phyloP scores from a whole-genome alignment of 1,140 invertebrate genomes.

The Aphidius gifuensis region DNA sequence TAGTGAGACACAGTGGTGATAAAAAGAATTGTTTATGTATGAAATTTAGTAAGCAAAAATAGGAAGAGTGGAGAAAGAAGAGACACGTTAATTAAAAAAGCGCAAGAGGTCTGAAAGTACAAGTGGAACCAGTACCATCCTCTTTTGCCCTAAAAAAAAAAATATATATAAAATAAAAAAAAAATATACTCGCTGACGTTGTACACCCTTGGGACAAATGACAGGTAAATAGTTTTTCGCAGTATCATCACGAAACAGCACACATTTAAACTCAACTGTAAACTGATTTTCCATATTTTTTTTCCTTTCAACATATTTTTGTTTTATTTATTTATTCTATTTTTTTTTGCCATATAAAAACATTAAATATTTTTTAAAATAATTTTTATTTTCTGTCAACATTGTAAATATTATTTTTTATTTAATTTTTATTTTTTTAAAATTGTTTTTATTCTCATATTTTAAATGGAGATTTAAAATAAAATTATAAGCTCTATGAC shows the following conservation, averaged over 20 bases:
- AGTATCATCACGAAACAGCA: slow-evolving; percentile 19
- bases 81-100: slow-evolving; percentile 23
- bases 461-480: too few relatives aligned
- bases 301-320: background rate
- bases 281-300: background rate
- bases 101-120: slow-evolving; percentile 12
- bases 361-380: too few relatives aligned
- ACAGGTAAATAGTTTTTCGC: slow-evolving; percentile 28
- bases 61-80: slow-evolving; percentile 17
- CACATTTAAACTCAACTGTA: background rate
- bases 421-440: too few relatives aligned
- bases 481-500: too few relatives aligned
- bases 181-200: background rate
- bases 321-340: background rate
- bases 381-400: too few relatives aligned
- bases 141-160: background rate
- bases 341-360: background rate
- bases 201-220: slow-evolving; percentile 2
- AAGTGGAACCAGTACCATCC: background rate
- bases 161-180: background rate
- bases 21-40: background rate
- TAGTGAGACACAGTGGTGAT: background rate
- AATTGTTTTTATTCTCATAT: too few relatives aligned
- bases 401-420: too few relatives aligned
- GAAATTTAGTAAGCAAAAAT: background rate